Base-by-base conservation (phyloP, 2,888 invertebrate species). In the Drosophila setosimentum region DNA sequence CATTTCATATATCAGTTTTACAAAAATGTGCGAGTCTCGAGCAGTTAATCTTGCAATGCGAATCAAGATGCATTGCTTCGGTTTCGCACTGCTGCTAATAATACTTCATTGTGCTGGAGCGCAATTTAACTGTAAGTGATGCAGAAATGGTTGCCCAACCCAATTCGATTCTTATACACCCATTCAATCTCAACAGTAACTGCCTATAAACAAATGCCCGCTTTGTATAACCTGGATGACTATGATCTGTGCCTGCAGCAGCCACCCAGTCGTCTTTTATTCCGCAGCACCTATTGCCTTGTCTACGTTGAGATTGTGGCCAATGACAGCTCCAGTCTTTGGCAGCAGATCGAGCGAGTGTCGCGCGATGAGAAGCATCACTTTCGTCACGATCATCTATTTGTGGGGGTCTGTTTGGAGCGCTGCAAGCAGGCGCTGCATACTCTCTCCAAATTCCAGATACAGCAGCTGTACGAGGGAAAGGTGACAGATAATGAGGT, bases 241-340 rank as follows among this genome's bases (percentile, higher is more conserved):
- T 93, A 92, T 50, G 93, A 93, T 75, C 68, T 72, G 1, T 93
- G 93, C 42, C 69, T 91, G 29, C 94, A 95, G 93, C 96, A 96
- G 92, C 1, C 37, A 1, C 37, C 63, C 6, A 75, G 80, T 3
- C 40, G 73, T 11, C 54, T 71, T 0, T 30, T 74, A 16, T 50
- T 62, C 1, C 69, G 69, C 18, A 73, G 75, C 27, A 84, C 76
- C 5, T 92, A 92, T 53, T 92, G 92, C 59, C 45, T 92, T 48
- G 90, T 89, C 1, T 89, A 89, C 67, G 91, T 87, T 16, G 92
- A 92, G 78, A 84, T 92, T 21, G 77, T 81, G 50, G 73, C 85
- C 32, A 88, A 92, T 63, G 74, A 58, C 0, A 85, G 83, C 32
- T 91, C 91, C 0, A 16, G 27, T 6, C 68, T 92, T 2, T 92